Percentiles rank a stretch among this genome's conserved stretches.
phyloP scores from a whole-genome alignment of 1,140 invertebrate species.

The Heliothis subflexa region DNA sequence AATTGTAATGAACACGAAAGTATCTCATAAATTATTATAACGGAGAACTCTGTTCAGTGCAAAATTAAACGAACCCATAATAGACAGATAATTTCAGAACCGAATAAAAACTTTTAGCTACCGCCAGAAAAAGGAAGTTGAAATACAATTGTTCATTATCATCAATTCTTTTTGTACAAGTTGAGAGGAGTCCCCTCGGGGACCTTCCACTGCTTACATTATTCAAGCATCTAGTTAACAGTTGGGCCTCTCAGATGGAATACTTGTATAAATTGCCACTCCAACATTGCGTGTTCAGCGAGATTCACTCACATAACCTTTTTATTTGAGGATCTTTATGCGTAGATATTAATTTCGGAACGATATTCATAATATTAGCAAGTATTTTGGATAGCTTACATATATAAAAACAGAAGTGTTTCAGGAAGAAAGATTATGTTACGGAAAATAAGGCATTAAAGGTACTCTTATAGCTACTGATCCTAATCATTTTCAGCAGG shows the following conservation, averaged over 20 bases:
- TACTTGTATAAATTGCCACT: constrained; percentile 71
- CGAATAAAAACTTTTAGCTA: constrained; percentile 23
- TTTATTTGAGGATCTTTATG: constrained; percentile 20
- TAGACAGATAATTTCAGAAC: constrained; percentile 26
- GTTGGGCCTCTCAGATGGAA: constrained; percentile 62
- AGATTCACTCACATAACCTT: constrained; percentile 54
- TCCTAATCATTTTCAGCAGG: not conserved
- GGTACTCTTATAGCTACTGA: too few relatives aligned
- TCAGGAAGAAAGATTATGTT: too few relatives aligned
- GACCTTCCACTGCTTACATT: constrained; percentile 60
- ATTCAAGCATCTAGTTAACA: constrained; percentile 66
- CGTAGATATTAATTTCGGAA: constrained; percentile 49
- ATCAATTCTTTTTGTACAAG: constrained; percentile 22
- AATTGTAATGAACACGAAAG: not conserved
- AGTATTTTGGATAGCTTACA: not conserved
- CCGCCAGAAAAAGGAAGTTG: not conserved
- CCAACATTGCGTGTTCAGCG: constrained; percentile 64
- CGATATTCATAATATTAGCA: not conserved
- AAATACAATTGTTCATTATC: constrained; percentile 37
- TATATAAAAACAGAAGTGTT: too few relatives aligned
- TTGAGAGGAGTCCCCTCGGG: constrained; percentile 15
- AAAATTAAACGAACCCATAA: not conserved
- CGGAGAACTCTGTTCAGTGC: not conserved
- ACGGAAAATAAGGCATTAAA: too few relatives aligned
- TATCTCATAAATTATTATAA: not conserved